Percentiles rank a stretch among this genome's conserved stretches.
These are phyloP conservation scores for Nothobranchius furzeri DNA, from an alignment of 2,113 vertebrate species.

Conservation along the genomic window DNA sequence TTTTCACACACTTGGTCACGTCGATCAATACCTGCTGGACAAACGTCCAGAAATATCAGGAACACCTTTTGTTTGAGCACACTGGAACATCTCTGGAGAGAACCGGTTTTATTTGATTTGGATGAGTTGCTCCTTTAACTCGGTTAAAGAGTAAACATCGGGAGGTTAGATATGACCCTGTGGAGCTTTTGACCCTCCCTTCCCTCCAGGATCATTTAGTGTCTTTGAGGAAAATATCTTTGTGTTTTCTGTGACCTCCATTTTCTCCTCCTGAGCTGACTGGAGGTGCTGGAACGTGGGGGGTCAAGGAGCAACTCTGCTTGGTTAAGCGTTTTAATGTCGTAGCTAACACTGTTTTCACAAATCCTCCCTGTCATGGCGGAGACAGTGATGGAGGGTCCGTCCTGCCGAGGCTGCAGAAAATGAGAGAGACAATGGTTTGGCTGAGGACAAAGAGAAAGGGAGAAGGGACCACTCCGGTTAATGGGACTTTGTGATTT, in stretches of 20 bases:
- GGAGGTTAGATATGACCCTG: slow-evolving; percentile 33
- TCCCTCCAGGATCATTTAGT: slow-evolving; percentile 31
- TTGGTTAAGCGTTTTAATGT: slow-evolving; percentile 63
- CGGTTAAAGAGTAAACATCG: slow-evolving; percentile 28
- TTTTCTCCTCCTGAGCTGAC: slow-evolving; percentile 63
- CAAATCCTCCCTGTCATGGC: slow-evolving; percentile 24
- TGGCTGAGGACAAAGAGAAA: slow-evolving; percentile 32
- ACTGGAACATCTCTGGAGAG: neutral
- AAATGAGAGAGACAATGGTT: slow-evolving; percentile 24
- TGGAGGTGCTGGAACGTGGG: neutral
- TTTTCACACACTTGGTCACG: neutral
- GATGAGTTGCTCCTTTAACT: slow-evolving; percentile 37
- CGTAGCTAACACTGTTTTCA: slow-evolving; percentile 39
- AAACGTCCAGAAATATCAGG: neutral
- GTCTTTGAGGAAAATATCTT: slow-evolving; percentile 47
- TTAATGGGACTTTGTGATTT: slow-evolving; percentile 67
- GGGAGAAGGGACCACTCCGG: slow-evolving; percentile 37
- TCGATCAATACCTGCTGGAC: neutral
- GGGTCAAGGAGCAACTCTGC: slow-evolving; percentile 39
- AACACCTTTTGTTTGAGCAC: neutral
- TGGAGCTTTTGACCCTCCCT: slow-evolving; percentile 19
- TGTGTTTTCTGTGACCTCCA: slow-evolving; percentile 59
- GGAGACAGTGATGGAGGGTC: slow-evolving; percentile 50
- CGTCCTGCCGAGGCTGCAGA: slow-evolving; percentile 13
- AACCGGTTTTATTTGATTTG: slow-evolving; percentile 26